phyloP scores from a whole-genome alignment of 92 coral and sea anemone genomes.

The Phenganax marumi region DNA sequence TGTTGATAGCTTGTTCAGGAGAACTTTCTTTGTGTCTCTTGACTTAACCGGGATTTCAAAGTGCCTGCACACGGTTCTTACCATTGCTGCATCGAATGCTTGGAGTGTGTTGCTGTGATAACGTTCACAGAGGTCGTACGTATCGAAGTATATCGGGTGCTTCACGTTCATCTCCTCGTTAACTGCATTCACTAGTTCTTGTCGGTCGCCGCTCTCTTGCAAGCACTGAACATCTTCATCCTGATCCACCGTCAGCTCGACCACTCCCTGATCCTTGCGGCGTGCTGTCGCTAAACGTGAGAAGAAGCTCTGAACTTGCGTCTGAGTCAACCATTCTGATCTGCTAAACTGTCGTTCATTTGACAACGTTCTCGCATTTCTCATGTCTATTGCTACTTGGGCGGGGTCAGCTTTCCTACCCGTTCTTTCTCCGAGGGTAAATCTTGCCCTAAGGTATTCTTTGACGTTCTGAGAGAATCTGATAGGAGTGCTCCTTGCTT shows the following conservation, averaged over 20 bases:
- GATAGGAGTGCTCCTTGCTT: conserved; percentile 45
- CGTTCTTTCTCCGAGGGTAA: conserved; percentile 30
- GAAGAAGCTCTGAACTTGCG: conserved; percentile 5
- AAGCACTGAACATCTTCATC: conserved; percentile 63
- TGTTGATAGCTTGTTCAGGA: conserved; percentile 54
- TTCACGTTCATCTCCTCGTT: conserved; percentile 54
- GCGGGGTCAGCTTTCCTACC: conserved; percentile 36
- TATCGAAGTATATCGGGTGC: conserved; percentile 68
- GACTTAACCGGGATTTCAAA: conserved; percentile 65
- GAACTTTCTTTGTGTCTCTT: conserved; percentile 54
- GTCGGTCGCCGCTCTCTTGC: conserved; percentile 54
- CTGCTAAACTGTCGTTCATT: conserved; percentile 15
- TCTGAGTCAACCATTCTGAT: conserved; percentile 35
- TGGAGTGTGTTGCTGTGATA: conserved; percentile 62
- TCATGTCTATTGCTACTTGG: conserved; percentile 41
- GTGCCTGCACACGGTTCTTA: conserved; percentile 57
- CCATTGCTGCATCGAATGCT: conserved; percentile 55
- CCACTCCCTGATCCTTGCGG: conserved; percentile 56
- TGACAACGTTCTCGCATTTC: conserved; percentile 16
- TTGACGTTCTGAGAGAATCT: conserved; percentile 28
- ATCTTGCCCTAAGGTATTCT: conserved; percentile 26
- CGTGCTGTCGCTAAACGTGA: conserved; percentile 64
- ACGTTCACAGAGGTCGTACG: conserved; percentile 57
- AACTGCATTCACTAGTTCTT: conserved; percentile 53
- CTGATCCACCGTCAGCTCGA: conserved; percentile 51